Evolutionary conservation across 1,140 invertebrate genomes (phyloP), one percentile per base, ranked within the genome.

Genomic region (Drosophila yakuba): DNA sequence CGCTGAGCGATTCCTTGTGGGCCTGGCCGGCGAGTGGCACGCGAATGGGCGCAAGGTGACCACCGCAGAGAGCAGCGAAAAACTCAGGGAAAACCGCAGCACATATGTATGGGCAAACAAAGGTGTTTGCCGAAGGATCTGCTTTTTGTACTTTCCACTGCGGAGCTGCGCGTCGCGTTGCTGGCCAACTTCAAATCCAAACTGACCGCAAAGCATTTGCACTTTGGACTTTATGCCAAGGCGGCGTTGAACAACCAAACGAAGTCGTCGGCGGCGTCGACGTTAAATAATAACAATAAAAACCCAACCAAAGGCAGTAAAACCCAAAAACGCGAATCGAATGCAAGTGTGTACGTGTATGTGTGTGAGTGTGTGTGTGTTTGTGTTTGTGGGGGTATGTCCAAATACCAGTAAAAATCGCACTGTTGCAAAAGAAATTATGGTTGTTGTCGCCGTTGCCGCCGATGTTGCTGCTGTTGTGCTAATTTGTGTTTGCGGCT

Each of bases 131-230:
- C 23, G 11, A 39, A 39, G 59, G 59, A 38, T 20, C 36, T 25
- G 17, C 20, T 6, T 11, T 41, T 11, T 55, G 14, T 17, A 28
- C 14, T 20, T 43, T 15, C 43, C 43, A 36, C 69, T 51, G 20
- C 20, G 44, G 50, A 60, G 64, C 82, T 78, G 82, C 68, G 60
- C 77, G 84, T 83, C 84, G 78, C 85, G 85, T 66, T 66, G 50
- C 80, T 83, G 74, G 74, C 85, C 77, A 89, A 89, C 85, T 84
- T 85, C 71, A 72, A 90, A 81, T 74, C 78, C 78, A 75, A 90
- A 89, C 85, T 89, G 85, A 89, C 85, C 85, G 80, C 85, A 89
- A 90, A 90, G 80, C 80, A 84, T 89, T 89, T 89, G 77, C 80
- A 84, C 80, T 78, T 89, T 83, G 67, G 78, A 89, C 84, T 83